Evolutionary conservation across 2,113 vertebrate genomes (phyloP).

Genomic region (Ochotona curzoniae): DNA sequence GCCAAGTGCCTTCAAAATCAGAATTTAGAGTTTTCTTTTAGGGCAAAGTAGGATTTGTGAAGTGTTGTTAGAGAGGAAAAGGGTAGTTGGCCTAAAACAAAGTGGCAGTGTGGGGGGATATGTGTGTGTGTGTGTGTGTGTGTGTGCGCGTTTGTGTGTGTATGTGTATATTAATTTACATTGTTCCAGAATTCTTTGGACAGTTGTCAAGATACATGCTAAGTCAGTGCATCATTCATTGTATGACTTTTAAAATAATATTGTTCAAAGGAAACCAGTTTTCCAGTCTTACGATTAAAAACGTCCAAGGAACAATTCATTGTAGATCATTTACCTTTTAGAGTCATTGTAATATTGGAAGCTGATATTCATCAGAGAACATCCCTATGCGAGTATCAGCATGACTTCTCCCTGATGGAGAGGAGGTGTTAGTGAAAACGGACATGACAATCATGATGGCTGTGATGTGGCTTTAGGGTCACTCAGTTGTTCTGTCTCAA

Average conservation of each 20-base stretch:
- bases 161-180: background rate
- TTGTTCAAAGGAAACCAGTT: background rate
- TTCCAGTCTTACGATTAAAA: slow-evolving; percentile 22
- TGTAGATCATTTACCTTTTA: background rate
- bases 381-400: background rate
- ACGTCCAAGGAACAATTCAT: background rate
- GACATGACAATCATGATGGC: background rate
- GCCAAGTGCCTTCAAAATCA: slow-evolving; percentile 9
- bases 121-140: background rate
- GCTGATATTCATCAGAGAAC: background rate
- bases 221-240: background rate
- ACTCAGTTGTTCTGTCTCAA: background rate
- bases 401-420: background rate
- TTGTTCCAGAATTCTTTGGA: background rate
- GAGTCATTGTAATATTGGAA: background rate
- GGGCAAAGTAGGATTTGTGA: background rate
- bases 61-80: background rate
- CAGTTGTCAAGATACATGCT: background rate
- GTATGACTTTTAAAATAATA: background rate
- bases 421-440: background rate
- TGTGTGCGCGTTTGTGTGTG: background rate
- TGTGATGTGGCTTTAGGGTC: background rate
- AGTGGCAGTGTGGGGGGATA: background rate
- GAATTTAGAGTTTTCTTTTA: background rate
- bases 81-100: background rate